These are phyloP conservation scores for Oeneis ivallda DNA, from an alignment of 2,888 invertebrate genomes.

Conservation along the genomic window DNA sequence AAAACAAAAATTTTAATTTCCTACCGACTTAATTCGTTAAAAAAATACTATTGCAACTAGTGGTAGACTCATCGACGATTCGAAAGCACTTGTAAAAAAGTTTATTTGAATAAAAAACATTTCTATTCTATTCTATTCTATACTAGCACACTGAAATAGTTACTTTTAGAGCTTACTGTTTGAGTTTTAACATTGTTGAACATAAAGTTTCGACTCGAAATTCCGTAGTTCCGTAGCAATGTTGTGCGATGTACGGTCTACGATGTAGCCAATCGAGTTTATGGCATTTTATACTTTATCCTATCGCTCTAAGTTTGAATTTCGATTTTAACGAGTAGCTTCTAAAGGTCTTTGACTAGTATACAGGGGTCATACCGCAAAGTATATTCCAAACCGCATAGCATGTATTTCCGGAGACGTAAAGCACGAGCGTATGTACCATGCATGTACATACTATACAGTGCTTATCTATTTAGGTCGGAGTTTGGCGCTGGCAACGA, in stretches of 20 bases:
- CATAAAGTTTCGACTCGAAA: conserved; percentile 32
- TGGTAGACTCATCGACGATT: no score
- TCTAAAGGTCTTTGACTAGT: conserved; percentile 42
- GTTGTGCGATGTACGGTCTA: conserved; percentile 16
- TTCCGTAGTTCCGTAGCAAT: conserved; percentile 33
- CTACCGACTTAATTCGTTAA: not conserved
- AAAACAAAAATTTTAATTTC: not conserved
- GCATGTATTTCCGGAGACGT: conserved; percentile 56
- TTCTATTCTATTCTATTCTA: no score
- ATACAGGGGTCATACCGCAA: conserved; percentile 54
- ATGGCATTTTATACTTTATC: conserved; percentile 27
- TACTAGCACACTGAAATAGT: conserved; percentile 22
- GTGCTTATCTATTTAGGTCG: not conserved
- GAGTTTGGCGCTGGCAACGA: conserved; percentile 1
- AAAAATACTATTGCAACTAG: conserved; percentile 20
- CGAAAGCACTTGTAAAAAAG: no score
- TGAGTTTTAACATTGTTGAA: conserved; percentile 33
- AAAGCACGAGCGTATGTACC: conserved; percentile 17
- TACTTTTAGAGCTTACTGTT: conserved; percentile 30
- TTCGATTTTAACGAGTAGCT: conserved; percentile 37
- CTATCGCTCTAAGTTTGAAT: conserved; percentile 27
- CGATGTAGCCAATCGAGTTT: conserved; percentile 7
- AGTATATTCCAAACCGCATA: conserved; percentile 62
- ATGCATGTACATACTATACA: not conserved
- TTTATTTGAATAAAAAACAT: no score